Evolutionary conservation across 2,888 invertebrate genomes (phyloP).

Genomic region (Busseola fusca): DNA sequence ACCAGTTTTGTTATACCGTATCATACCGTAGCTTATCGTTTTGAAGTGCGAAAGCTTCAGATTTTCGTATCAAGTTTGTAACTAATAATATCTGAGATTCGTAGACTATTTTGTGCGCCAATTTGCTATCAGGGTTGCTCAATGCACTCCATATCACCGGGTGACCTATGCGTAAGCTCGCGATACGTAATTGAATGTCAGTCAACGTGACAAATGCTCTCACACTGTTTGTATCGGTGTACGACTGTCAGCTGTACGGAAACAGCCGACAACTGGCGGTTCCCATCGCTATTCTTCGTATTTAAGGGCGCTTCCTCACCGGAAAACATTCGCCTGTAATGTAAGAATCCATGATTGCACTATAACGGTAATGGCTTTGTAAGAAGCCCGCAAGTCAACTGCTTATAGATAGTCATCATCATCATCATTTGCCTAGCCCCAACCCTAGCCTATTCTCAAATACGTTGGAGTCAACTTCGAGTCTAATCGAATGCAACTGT

Average conservation of each 20-base stretch:
- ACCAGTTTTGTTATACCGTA: not conserved
- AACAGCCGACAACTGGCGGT: conserved; percentile 44
- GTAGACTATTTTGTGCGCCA: not conserved
- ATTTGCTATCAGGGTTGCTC: conserved; percentile 16
- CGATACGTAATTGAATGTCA: conserved; percentile 51
- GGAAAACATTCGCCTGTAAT: not conserved
- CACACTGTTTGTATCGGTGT: conserved; percentile 43
- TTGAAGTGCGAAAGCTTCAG: conserved; percentile 1
- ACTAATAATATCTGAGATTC: not conserved
- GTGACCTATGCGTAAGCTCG: conserved; percentile 39
- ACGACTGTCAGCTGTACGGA: not conserved
- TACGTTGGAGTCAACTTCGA: too few species aligned
- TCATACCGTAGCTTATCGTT: not conserved
- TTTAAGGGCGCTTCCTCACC: not conserved
- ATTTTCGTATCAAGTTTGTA: not conserved
- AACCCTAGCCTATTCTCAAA: too few species aligned
- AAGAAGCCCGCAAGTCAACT: not conserved
- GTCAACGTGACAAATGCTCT: conserved; percentile 50
- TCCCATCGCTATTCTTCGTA: conserved; percentile 47
- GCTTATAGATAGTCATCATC: not conserved
- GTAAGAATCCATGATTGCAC: not conserved
- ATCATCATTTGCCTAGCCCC: too few species aligned
- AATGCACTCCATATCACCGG: conserved; percentile 33
- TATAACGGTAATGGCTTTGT: not conserved
- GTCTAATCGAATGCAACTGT: too few species aligned